Conservation (phyloP, 2,888 invertebrate genomes). For the Oscheius sp. region DNA sequence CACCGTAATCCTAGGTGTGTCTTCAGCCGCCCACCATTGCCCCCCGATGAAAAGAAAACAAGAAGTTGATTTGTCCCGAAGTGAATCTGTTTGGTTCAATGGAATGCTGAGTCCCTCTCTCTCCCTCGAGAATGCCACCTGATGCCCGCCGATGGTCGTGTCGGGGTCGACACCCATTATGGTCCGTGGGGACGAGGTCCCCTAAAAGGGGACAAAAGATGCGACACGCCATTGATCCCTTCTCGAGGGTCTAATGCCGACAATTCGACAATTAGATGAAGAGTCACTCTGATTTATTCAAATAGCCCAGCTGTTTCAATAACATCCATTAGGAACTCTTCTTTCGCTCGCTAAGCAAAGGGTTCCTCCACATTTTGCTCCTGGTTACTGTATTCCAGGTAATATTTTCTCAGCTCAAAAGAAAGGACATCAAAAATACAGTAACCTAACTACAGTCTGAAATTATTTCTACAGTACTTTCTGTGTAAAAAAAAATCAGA, state of each 20-base stretch:
- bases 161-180: conserved; percentile 21
- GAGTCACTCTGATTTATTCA: conserved; percentile 25
- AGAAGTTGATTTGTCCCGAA: background rate
- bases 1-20: background rate
- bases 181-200: conserved; percentile 18
- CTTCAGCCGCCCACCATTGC: background rate
- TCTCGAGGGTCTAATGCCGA: conserved; percentile 32
- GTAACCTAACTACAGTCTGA: too few relatives aligned
- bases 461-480: too few relatives aligned
- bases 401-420: too few relatives aligned
- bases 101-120: background rate
- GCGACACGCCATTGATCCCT: conserved; percentile 28
- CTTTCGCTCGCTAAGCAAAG: too few relatives aligned
- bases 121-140: conserved; percentile 13
- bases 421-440: too few relatives aligned
- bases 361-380: too few relatives aligned
- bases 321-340: too few relatives aligned
- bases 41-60: background rate
- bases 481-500: too few relatives aligned
- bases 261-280: conserved; percentile 36
- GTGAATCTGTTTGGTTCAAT: background rate
- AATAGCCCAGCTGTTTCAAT: too few relatives aligned
- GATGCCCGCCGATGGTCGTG: conserved; percentile 20
- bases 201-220: conserved; percentile 20
- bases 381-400: too few relatives aligned